phyloP scores from a whole-genome alignment of 2,113 vertebrate genomes.

The Tonatia bakeri region DNA sequence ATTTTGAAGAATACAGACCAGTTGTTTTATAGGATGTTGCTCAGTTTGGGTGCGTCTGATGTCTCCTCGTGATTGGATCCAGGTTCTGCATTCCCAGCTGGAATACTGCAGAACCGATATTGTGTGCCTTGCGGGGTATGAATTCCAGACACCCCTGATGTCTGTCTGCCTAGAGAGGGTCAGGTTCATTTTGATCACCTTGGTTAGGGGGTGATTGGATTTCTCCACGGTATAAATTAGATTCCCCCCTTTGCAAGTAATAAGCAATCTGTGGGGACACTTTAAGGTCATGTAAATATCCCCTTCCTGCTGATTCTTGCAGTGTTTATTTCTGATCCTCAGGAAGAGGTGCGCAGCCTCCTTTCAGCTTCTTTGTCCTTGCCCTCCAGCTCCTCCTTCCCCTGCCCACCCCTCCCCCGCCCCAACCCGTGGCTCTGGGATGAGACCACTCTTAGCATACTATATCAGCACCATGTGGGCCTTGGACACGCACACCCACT shows the following conservation, averaged over 20 bases:
- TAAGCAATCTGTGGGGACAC: not conserved
- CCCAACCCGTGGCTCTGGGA: not conserved
- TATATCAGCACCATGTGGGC: not conserved
- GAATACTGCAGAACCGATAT: not conserved
- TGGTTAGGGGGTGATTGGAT: not conserved
- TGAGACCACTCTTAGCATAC: not conserved
- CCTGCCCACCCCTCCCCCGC: not conserved
- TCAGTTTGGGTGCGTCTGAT: not conserved
- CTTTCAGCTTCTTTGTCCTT: not conserved
- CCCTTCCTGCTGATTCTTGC: conserved; percentile 20
- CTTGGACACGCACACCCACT: not conserved
- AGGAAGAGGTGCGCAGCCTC: not conserved
- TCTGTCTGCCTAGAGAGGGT: not conserved
- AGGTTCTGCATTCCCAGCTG: not conserved
- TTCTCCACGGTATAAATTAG: not conserved
- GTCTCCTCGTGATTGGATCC: not conserved
- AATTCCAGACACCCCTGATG: not conserved
- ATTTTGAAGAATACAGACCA: not conserved
- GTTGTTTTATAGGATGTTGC: not conserved
- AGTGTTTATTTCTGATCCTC: not conserved
- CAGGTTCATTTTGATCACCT: not conserved
- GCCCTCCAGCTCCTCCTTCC: not conserved
- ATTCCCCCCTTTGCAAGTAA: not conserved
- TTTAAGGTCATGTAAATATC: conserved; percentile 28
- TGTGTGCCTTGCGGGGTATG: not conserved